These are phyloP conservation scores for Halichoeres trimaculatus DNA, from an alignment of 2,113 vertebrate species.

Conservation along the genomic window DNA sequence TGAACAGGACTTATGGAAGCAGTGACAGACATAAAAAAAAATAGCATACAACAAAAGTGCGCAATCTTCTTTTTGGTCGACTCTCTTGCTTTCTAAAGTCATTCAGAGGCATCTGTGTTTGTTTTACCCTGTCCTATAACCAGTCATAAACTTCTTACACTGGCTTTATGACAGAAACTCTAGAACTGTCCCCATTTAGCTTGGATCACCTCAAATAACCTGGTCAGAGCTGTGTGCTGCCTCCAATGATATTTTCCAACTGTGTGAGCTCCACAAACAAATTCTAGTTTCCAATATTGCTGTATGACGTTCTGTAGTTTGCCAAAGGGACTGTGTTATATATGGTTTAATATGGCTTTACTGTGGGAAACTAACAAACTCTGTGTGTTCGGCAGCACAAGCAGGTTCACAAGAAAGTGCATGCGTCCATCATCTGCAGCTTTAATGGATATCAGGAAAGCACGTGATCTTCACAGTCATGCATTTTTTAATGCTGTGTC, in stretches of 20 bases:
- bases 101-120: too few species aligned
- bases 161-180: background rate
- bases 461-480: constrained; percentile 6
- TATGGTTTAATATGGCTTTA: background rate
- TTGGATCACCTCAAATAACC: constrained; percentile 1
- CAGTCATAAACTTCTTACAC: background rate
- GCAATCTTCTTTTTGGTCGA: too few species aligned
- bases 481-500: constrained; percentile 19
- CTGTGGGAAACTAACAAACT: background rate
- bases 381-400: background rate
- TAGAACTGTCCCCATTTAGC: background rate
- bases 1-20: too few species aligned
- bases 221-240: background rate
- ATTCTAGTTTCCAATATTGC: background rate
- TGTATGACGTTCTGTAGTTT: background rate
- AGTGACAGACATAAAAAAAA: background rate
- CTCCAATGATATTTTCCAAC: background rate
- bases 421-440: constrained; percentile 20
- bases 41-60: too few species aligned
- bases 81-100: too few species aligned
- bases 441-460: constrained; percentile 21
- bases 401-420: background rate
- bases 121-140: too few species aligned
- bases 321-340: constrained; percentile 1
- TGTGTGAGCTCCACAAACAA: background rate